Percentiles rank a stretch among this genome's conserved stretches.
Conservation (phyloP, 2,888 invertebrate species). For the Pollenia amentaria region DNA sequence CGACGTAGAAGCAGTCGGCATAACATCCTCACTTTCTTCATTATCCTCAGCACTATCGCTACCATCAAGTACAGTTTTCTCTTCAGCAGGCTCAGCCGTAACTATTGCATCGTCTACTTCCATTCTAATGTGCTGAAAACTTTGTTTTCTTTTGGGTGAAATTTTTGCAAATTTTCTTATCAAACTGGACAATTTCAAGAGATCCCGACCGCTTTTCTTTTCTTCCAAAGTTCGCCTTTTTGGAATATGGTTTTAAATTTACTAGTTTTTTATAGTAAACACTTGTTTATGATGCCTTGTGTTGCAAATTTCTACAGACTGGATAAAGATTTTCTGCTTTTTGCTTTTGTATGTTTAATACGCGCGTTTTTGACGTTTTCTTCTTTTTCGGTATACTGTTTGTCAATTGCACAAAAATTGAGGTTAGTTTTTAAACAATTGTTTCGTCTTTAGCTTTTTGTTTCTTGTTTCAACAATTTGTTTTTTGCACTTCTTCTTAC, state of each 20-base stretch:
- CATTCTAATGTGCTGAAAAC: slow-evolving; percentile 79
- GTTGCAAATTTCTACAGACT: slow-evolving; percentile 37
- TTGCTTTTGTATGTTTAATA: slow-evolving; percentile 51
- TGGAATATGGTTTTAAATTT: slow-evolving; percentile 22
- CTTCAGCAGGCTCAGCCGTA: slow-evolving; percentile 61
- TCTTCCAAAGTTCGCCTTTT: background rate
- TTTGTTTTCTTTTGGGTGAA: slow-evolving; percentile 80
- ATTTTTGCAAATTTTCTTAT: slow-evolving; percentile 76
- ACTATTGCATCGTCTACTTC: slow-evolving; percentile 78
- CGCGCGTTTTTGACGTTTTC: slow-evolving; percentile 74
- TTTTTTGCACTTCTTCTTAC: slow-evolving; percentile 33
- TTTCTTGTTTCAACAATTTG: slow-evolving; percentile 41
- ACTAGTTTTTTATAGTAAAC: slow-evolving; percentile 13
- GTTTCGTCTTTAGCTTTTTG: slow-evolving; percentile 26
- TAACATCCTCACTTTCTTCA: slow-evolving; percentile 33
- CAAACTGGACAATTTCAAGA: slow-evolving; percentile 36
- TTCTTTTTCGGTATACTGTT: slow-evolving; percentile 70
- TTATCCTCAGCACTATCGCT: slow-evolving; percentile 30
- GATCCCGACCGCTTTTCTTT: background rate
- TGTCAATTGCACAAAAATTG: slow-evolving; percentile 57
- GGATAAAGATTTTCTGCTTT: slow-evolving; percentile 46
- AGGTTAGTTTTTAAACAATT: slow-evolving; percentile 65
- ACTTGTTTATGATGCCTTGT: slow-evolving; percentile 46
- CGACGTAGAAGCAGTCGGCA: slow-evolving; percentile 55
- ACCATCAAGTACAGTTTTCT: slow-evolving; percentile 66